Evolutionary conservation across 2,888 invertebrate genomes (phyloP), one percentile per base, ranked within the genome.

Genomic region (Ommatoiulus sabulosus): DNA sequence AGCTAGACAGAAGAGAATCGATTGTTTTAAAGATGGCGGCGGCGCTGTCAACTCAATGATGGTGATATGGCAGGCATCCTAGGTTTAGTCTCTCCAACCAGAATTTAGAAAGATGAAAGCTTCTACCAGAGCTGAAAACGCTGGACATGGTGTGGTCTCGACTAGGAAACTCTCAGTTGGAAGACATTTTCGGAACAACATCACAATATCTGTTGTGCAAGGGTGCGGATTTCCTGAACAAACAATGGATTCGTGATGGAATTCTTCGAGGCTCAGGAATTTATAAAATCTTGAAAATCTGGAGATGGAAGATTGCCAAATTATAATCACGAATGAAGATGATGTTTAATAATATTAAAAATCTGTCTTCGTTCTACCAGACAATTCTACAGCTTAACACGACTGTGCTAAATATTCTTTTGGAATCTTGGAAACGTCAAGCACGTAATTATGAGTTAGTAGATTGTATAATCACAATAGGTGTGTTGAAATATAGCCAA

Each of bases 61-160:
- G 72, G 72, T 24, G 63, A 63, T 63, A n/a, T 63, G 63, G 20
- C 63, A 63, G 63, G 63, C 72, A 72, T 80, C 80, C 35, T 80
- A 10, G 1, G 35, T 43, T 12, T 15, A 80, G 80, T 8, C 72
- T 80, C 15, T 43, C 35, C 35, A 15, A 15, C 80, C 80, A 24
- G 12, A 57, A 35, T 80, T 8, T 35, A 3, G 35, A 80, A 24
- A 43, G 80, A 80, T 80, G 15, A 35, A 7, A n/a, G 10, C 35
- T 43, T 43, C 12, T 35, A 15, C 80, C 80, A 80, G 35, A 80
- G 35, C 10, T 43, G 35, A 43, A 43, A 24, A 43, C 12, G 2
- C 1, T 35, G 7, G 35, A 8, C 80, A 80, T 15, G 12, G 80
- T 80, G 52, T 20, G 5, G n/a, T 8, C 7, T 7, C 63, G 63